phyloP scores from a whole-genome alignment of 1,140 invertebrate species.

The Acromyrmex charruanus region DNA sequence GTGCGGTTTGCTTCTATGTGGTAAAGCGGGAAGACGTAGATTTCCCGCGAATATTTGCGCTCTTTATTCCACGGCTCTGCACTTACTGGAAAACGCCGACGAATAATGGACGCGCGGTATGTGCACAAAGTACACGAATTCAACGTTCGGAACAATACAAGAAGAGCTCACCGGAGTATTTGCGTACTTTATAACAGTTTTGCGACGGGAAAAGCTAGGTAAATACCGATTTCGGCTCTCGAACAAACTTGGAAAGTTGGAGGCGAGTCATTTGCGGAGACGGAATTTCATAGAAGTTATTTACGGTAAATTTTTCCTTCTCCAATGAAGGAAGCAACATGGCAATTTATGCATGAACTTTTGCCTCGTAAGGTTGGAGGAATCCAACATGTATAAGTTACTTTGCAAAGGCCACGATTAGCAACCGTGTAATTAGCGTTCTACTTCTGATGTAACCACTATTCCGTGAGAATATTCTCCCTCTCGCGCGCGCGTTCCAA shows the following conservation, averaged over 20 bases:
- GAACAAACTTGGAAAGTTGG: conserved; percentile 44
- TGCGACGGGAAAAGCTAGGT: conserved; percentile 54
- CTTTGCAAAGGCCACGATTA: conserved; percentile 51
- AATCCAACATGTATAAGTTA: conserved; percentile 31
- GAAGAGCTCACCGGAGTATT: conserved; percentile 57
- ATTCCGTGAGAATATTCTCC: conserved; percentile 31
- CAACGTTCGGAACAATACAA: conserved; percentile 60
- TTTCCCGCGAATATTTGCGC: conserved; percentile 80
- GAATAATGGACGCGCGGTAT: conserved; percentile 69
- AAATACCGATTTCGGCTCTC: conserved; percentile 63
- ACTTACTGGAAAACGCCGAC: conserved; percentile 73
- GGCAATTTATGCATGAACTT: conserved; percentile 56
- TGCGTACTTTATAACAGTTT: conserved; percentile 71
- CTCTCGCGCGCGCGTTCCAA: background rate
- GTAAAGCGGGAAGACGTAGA: conserved; percentile 66
- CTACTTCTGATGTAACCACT: conserved; percentile 49
- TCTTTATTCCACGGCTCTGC: conserved; percentile 80
- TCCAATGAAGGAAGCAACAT: conserved; percentile 21
- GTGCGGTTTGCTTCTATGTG: conserved; percentile 13
- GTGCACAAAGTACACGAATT: conserved; percentile 57
- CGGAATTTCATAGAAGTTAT: conserved; percentile 22
- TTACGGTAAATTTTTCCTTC: conserved; percentile 38
- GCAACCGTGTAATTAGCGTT: conserved; percentile 54
- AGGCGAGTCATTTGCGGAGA: conserved; percentile 55
- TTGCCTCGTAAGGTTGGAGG: conserved; percentile 10